phyloP scores from a whole-genome alignment of 1,140 invertebrate species.

The Philotrypesis tridentata region DNA sequence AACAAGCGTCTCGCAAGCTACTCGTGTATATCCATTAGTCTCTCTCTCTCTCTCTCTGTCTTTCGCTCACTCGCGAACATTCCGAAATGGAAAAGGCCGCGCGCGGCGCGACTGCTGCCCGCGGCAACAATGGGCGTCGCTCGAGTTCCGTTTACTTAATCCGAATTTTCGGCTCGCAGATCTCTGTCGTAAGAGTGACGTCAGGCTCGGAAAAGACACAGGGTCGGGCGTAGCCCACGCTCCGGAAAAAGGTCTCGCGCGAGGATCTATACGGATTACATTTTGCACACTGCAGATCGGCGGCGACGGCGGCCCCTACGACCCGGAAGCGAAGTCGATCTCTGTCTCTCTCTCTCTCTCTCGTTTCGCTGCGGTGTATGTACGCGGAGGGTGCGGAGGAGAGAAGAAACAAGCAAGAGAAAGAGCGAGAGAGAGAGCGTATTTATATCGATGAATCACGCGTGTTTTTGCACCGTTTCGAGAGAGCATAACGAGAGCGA shows the following conservation, averaged over 20 bases:
- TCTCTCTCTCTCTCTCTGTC: too few relatives aligned
- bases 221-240: not conserved
- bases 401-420: too few relatives aligned
- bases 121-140: not conserved
- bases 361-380: too few relatives aligned
- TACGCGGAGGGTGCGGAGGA: not conserved
- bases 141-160: conserved; percentile 36
- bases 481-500: too few relatives aligned
- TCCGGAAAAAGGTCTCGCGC: too few relatives aligned
- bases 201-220: not conserved
- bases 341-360: too few relatives aligned
- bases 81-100: too few relatives aligned
- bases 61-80: too few relatives aligned
- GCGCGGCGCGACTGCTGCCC: too few relatives aligned
- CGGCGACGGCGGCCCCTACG: too few relatives aligned
- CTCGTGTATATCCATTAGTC: not conserved
- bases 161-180: conserved; percentile 32
- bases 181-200: conserved; percentile 19
- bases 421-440: not conserved
- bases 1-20: not conserved
- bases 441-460: conserved; percentile 3
- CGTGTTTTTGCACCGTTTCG: conserved; percentile 27
- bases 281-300: not conserved
- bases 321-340: conserved; percentile 4
- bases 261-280: too few relatives aligned